Evolutionary conservation across 2,888 invertebrate genomes (phyloP).

Genomic region (Pycnomerus fuliginosus): DNA sequence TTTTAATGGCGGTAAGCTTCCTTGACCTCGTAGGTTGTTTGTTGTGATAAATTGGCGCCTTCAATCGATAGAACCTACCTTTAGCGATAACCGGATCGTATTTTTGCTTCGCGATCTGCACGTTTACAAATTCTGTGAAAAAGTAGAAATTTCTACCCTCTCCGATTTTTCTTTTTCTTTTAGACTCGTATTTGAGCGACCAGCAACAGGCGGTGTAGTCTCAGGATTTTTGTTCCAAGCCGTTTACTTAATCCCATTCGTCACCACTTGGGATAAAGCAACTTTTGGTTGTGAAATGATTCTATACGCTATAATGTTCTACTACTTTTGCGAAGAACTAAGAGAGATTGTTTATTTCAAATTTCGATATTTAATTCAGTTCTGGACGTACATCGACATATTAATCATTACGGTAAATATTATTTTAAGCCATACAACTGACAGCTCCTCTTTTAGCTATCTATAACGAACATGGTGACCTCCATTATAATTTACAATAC

Average conservation of each 20-base stretch:
- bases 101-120: too few species aligned
- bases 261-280: slow-evolving; percentile 54
- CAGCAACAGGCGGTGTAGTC: slow-evolving; percentile 69
- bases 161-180: too few species aligned
- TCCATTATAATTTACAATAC: slow-evolving; percentile 6
- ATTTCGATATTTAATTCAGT: slow-evolving; percentile 56
- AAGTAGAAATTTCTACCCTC: too few species aligned
- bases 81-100: too few species aligned
- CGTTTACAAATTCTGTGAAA: too few species aligned
- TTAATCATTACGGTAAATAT: slow-evolving; percentile 56
- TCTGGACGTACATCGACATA: slow-evolving; percentile 68
- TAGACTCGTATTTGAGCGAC: slow-evolving; percentile 68
- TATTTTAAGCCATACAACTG: too few species aligned
- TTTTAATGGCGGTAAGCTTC: too few species aligned
- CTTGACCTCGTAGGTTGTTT: too few species aligned
- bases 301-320: slow-evolving; percentile 59
- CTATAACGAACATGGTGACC: too few species aligned
- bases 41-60: too few species aligned
- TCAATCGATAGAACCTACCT: too few species aligned
- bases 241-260: slow-evolving; percentile 60
- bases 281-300: slow-evolving; percentile 57
- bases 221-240: slow-evolving; percentile 60
- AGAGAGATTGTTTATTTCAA: slow-evolving; percentile 57
- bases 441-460: slow-evolving; percentile 12
- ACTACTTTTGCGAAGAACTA: slow-evolving; percentile 60